Evolutionary conservation across 2,888 invertebrate species (phyloP).

Genomic region (Polydrusus cervinus): DNA sequence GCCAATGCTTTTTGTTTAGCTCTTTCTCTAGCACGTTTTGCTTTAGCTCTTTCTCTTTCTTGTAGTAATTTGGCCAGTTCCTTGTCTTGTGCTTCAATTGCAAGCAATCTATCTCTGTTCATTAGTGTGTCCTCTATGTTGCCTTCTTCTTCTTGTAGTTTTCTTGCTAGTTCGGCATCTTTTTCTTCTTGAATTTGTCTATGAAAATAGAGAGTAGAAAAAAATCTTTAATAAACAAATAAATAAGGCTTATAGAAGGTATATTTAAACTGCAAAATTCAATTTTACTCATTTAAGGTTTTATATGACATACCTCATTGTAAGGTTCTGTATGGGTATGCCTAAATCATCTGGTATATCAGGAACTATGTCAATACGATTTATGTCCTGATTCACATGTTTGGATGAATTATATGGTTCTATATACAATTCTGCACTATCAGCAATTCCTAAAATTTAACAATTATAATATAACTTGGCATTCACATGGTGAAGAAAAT

Average conservation of each 20-base stretch:
- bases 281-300: background rate
- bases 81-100: conserved; percentile 87
- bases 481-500: no score
- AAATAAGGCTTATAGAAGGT: no score
- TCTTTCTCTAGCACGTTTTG: conserved; percentile 80
- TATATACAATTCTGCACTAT: conserved; percentile 64
- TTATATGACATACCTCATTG: conserved; percentile 56
- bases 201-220: background rate
- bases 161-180: conserved; percentile 84
- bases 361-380: conserved; percentile 67
- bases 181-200: conserved; percentile 81
- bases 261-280: background rate
- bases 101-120: conserved; percentile 74
- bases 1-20: conserved; percentile 78
- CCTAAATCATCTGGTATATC: conserved; percentile 71
- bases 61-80: conserved; percentile 85
- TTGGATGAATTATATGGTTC: conserved; percentile 65
- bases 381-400: conserved; percentile 62
- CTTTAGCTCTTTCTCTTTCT: conserved; percentile 82
- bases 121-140: conserved; percentile 75
- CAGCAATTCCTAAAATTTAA: conserved; percentile 22
- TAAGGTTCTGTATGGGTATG: conserved; percentile 72
- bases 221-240: background rate
- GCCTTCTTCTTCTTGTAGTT: conserved; percentile 85
- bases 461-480: no score